Evolutionary conservation across 53 echinoderm and acorn worm species (phyloP), one percentile per base, ranked within the genome.

Genomic region (Holothuria leucospilota): DNA sequence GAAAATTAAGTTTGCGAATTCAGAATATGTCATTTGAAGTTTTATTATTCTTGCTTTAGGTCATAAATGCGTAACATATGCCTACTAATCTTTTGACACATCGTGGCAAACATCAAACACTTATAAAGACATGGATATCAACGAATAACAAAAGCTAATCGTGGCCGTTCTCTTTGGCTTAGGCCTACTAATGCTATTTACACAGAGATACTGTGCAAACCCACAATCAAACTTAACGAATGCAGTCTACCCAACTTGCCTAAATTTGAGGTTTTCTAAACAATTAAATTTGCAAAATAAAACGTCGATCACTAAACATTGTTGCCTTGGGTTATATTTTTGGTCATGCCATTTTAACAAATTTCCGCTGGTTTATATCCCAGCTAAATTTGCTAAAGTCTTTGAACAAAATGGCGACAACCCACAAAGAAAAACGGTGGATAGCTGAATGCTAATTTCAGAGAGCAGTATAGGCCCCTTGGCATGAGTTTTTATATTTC

Each of bases 321-420:
- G 80, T 60, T 80, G 61, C 80, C 80, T 61, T 38, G 56, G 80
- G 80, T 34, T 53, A 80, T 59, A 61, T 20, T 39, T 60, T 60
- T 80, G 80, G 80, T 38, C 61, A 80, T 80, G 80, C 80, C 61
- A 80, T 80, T 80, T 80, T 59, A 80, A 80, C 80, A 80, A 61
- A 80, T 80, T 80, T 80, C 80, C 80, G 80, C 39, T 61, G 29
- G 52, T 80, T 60, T 80, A 34, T 61, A 60, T 61, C 59, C 8
- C 26, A 61, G 34, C 52, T 56, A 20, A 61, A 80, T 20, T 49
- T 75, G 49, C 51, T 52, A n/a, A 75, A 75, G 52, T 51, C 26
- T 49, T 75, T 51, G 23, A 51, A 51, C 75, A 75, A 75, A 75
- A 80, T 80, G 80, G 59, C 52, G 59, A 59, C 21, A 80, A 53